phyloP scores from a whole-genome alignment of 1,140 invertebrate species.

The Scaptodrosophila lebanonensis region DNA sequence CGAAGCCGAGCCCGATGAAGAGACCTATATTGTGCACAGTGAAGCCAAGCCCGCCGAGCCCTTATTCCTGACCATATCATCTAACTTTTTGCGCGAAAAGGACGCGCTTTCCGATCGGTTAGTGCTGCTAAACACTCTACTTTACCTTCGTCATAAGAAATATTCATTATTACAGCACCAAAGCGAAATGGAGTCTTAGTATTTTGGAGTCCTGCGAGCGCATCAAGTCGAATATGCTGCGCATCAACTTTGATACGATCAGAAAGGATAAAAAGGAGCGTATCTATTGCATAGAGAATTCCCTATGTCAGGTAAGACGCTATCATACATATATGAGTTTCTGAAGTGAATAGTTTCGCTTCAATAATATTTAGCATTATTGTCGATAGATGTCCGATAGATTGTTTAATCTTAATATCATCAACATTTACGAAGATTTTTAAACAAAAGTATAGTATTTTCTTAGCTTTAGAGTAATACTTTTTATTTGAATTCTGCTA shows the following conservation, averaged over 20 bases:
- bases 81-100: slow-evolving; percentile 71
- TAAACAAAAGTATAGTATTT: too few relatives aligned
- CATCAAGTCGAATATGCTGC: slow-evolving; percentile 78
- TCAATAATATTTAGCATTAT: too few relatives aligned
- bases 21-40: slow-evolving; percentile 61
- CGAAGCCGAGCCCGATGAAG: slow-evolving; percentile 67
- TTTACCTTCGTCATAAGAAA: background rate
- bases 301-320: slow-evolving; percentile 80
- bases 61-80: slow-evolving; percentile 68
- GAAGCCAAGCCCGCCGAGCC: slow-evolving; percentile 50
- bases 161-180: slow-evolving; percentile 74
- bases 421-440: too few relatives aligned
- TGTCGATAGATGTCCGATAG: too few relatives aligned
- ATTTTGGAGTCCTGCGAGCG: slow-evolving; percentile 79
- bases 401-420: too few relatives aligned
- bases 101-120: slow-evolving; percentile 69
- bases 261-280: slow-evolving; percentile 79
- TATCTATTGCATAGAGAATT: slow-evolving; percentile 79
- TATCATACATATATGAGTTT: too few relatives aligned
- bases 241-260: slow-evolving; percentile 81
- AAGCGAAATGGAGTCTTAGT: slow-evolving; percentile 80
- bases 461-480: too few relatives aligned
- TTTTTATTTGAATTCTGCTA: too few relatives aligned
- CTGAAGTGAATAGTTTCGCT: too few relatives aligned
- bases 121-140: background rate